Conservation (phyloP, 23 tunicate species). For the Clavelina lepadiformis region DNA sequence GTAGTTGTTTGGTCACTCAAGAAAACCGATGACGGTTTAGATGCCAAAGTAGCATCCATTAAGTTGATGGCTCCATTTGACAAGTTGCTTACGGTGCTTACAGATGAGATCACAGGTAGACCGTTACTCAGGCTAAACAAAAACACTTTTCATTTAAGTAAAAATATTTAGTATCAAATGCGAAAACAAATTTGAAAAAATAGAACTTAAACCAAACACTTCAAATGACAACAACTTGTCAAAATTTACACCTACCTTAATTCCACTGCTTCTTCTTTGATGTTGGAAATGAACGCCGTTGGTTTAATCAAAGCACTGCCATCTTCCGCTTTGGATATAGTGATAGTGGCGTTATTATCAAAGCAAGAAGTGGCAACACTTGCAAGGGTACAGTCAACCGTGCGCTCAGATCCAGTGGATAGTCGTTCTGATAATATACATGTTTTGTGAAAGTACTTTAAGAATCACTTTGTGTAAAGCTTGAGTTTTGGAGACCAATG, state of each 20-base stretch:
- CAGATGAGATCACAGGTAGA: constrained; percentile 14
- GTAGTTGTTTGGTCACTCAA: constrained; percentile 13
- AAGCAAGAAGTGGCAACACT: not conserved
- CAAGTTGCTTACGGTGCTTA: not conserved
- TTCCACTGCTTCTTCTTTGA: constrained; percentile 29
- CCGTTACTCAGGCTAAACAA: constrained; percentile 34
- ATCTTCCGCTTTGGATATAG: constrained; percentile 40
- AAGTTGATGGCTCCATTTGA: not conserved
- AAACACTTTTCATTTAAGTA: not conserved
- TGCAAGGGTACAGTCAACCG: constrained; percentile 35
- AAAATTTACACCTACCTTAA: constrained; percentile 16
- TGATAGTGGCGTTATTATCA: constrained; percentile 13
- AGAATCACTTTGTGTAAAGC: too few relatives aligned
- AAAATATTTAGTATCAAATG: not conserved
- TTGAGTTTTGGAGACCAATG: too few relatives aligned
- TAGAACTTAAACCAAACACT: too few relatives aligned
- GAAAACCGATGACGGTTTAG: constrained; percentile 12
- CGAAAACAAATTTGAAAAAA: too few relatives aligned
- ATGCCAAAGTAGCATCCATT: not conserved
- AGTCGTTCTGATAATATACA: not conserved
- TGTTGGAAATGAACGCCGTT: constrained; percentile 8
- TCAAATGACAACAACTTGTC: too few relatives aligned
- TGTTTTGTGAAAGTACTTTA: too few relatives aligned
- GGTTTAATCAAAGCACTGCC: constrained; percentile 39
- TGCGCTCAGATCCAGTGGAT: constrained; percentile 25